These are phyloP conservation scores for Globia sparganii DNA, from an alignment of 2,888 invertebrate genomes.

Conservation along the genomic window DNA sequence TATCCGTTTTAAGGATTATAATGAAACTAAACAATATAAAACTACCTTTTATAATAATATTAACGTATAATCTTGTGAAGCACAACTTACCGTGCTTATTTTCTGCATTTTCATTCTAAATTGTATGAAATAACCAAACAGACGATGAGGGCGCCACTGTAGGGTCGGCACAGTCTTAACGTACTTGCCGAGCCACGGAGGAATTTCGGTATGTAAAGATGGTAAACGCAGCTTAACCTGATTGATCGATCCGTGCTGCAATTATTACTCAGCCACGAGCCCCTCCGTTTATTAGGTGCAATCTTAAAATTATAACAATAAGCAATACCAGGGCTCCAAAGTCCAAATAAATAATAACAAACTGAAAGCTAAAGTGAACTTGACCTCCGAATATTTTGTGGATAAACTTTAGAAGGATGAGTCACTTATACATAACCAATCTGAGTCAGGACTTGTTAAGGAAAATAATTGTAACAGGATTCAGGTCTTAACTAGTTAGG, in stretches of 20 bases:
- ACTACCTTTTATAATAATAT: too few relatives aligned
- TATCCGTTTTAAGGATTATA: too few relatives aligned
- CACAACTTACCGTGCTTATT: too few relatives aligned
- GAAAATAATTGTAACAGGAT: conserved; percentile 27
- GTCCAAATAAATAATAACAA: conserved; percentile 38
- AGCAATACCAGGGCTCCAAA: conserved; percentile 39
- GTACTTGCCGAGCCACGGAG: not conserved
- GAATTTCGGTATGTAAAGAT: not conserved
- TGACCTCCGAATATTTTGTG: not conserved
- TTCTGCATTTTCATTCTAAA: too few relatives aligned
- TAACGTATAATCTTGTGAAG: too few relatives aligned
- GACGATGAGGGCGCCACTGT: too few relatives aligned
- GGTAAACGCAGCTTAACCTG: not conserved
- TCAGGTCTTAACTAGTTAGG: conserved; percentile 31
- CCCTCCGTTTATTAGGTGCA: not conserved
- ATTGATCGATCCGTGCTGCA: not conserved
- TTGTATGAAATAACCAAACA: too few relatives aligned
- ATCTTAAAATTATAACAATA: conserved; percentile 31
- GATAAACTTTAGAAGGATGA: conserved; percentile 17
- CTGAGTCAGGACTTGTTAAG: conserved; percentile 20
- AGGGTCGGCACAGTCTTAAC: too few relatives aligned
- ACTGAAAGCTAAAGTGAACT: conserved; percentile 8
- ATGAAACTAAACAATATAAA: too few relatives aligned
- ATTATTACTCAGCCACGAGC: not conserved
- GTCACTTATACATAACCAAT: conserved; percentile 6